These are phyloP conservation scores for Oenanthe oenanthe DNA, from an alignment of 2,113 vertebrate species.

Conservation along the genomic window DNA sequence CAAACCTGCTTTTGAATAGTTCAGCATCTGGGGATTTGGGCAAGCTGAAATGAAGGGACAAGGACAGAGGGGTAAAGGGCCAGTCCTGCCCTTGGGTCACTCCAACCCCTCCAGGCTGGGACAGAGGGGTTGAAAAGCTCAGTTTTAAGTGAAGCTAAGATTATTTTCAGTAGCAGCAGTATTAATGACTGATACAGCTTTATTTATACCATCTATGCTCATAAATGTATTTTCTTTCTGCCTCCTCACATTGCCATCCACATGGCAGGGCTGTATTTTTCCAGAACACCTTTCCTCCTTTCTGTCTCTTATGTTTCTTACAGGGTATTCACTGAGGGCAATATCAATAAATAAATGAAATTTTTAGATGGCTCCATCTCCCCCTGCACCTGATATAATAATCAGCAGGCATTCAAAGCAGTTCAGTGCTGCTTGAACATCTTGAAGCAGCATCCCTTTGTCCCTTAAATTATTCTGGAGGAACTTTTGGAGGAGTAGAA, in stretches of 20 bases:
- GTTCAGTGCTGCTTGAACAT: neutral
- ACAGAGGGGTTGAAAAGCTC: neutral
- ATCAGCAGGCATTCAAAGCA: neutral
- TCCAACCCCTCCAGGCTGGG: neutral
- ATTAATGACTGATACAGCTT: neutral
- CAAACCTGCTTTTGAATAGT: neutral
- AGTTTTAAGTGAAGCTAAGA: neutral
- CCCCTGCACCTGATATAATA: neutral
- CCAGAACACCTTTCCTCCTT: neutral
- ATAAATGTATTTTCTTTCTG: neutral
- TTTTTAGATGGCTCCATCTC: neutral
- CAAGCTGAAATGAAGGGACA: neutral
- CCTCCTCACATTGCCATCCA: neutral
- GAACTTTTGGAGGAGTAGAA: constrained; percentile 5
- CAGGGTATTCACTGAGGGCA: neutral
- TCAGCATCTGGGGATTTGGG: neutral
- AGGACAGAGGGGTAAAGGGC: rapidly evolving
- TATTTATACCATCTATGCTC: neutral
- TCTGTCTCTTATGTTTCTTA: neutral
- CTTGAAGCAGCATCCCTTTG: neutral
- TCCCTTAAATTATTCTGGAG: neutral
- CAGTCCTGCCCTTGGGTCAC: neutral
- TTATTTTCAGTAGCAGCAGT: neutral
- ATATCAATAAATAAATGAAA: neutral
- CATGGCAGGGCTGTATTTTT: neutral